Conservation (phyloP, 1,140 invertebrate genomes). For the Leptoteleia sp. region DNA sequence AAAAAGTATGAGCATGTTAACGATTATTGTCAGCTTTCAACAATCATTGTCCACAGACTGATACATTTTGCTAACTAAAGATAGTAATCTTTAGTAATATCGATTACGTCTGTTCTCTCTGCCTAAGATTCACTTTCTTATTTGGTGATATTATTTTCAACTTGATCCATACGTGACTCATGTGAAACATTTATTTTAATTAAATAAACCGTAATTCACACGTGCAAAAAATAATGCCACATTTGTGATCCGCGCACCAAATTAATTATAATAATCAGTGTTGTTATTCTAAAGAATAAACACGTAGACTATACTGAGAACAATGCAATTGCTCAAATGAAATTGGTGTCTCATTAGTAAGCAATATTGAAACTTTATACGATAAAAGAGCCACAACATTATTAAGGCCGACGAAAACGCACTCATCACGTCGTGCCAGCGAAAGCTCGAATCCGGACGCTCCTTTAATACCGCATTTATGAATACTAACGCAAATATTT, state of each 20-base stretch:
- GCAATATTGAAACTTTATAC: neutral
- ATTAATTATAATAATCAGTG: conserved; percentile 3
- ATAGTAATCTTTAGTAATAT: too few species aligned
- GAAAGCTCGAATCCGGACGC: neutral
- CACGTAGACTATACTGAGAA: neutral
- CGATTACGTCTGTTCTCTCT: too few species aligned
- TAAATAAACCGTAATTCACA: too few species aligned
- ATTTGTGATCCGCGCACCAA: neutral
- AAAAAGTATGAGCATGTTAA: too few species aligned
- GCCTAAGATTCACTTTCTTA: too few species aligned
- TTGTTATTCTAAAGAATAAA: conserved; percentile 5
- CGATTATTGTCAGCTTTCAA: too few species aligned
- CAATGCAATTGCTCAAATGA: conserved; percentile 7
- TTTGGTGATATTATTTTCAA: too few species aligned
- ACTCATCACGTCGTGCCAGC: neutral
- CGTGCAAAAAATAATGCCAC: too few species aligned
- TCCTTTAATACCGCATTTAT: conserved; percentile 33
- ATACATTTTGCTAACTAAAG: too few species aligned
- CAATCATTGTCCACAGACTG: too few species aligned
- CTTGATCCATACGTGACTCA: too few species aligned
- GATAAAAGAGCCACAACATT: conserved; percentile 11
- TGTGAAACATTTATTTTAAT: too few species aligned
- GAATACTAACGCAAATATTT: conserved; percentile 33
- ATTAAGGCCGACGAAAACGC: conserved; percentile 6
- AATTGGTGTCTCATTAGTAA: conserved; percentile 13